Base-by-base conservation (phyloP, 2,888 invertebrate genomes). In the Drosophila gaucha region DNA sequence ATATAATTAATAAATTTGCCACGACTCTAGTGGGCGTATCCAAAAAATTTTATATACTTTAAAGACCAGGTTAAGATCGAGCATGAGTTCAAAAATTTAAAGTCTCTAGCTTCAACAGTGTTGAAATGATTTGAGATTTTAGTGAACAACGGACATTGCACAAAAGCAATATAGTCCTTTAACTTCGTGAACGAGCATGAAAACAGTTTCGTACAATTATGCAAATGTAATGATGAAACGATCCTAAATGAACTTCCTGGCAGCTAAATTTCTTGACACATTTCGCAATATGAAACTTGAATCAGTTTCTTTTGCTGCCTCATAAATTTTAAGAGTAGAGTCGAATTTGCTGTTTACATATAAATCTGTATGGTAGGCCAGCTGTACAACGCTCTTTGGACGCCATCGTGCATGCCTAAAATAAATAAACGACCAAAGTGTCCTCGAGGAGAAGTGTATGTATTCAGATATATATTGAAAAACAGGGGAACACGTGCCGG, bases 401-500 rank as follows among this genome's bases (percentile, higher is more conserved):
- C 28, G 43, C 43, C 43, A 38, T 57, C 14, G 55, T 52, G 43
- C 50, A 51, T 63, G 55, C 56, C 28, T 56, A 74, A 78, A 66
- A 80, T 78, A 77, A 70, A 35, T 52, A 66, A 58, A 18, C 47
- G 36, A 59, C 16, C 9, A 35, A 44, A 41, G 20, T 26, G 43
- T 16, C 47, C 51, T 51, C 38, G 31, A 39, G 22, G n/a, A 12
- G 2, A 38, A 6, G 24, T 1, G 12, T 38, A 12, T 18, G 12
- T 12, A 4, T n/a, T n/a, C n/a, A n/a, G 41, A 33, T 33, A 55
- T 55, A 58, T 58, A 55, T 68, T 59, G 63, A 62, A 63, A 54
- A 50, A 50, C 44, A 54, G 54, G 51, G 31, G 43, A 65, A 64
- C 70, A 70, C 77, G 78, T 66, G 70, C 58, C 63, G 36, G 41